Conservation (phyloP, 2,113 vertebrate genomes). For the Cyanoramphus novaezelandiae region DNA sequence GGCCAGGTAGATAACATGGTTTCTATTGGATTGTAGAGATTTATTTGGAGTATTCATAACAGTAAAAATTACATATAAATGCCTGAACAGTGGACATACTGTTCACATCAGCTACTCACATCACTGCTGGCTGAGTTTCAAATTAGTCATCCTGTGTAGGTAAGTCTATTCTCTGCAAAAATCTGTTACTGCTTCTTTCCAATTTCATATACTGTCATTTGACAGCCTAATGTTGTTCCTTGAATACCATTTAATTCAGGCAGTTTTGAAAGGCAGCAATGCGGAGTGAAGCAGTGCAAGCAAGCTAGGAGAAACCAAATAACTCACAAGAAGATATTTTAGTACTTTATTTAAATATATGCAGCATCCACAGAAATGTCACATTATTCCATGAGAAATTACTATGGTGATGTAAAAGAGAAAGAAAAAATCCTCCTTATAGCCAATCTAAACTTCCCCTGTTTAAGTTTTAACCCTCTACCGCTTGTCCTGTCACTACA, state of each 20-base stretch:
- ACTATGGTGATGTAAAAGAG: not conserved
- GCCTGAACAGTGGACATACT: slow-evolving; percentile 13
- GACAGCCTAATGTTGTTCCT: not conserved
- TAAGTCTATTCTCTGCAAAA: slow-evolving; percentile 52
- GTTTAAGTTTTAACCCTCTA: too few species aligned
- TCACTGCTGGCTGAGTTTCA: slow-evolving; percentile 50
- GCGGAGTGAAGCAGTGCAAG: not conserved
- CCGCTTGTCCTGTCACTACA: too few species aligned
- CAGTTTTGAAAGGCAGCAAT: not conserved
- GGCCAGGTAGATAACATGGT: not conserved
- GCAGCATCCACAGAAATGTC: not conserved
- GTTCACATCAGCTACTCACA: slow-evolving; percentile 18
- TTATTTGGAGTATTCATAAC: not conserved
- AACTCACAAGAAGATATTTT: not conserved
- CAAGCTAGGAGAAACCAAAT: not conserved
- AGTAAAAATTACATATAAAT: not conserved
- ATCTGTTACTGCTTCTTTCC: not conserved
- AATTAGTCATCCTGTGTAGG: slow-evolving; percentile 45
- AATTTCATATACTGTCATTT: not conserved
- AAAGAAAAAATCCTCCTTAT: not conserved
- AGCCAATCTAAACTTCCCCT: too few species aligned
- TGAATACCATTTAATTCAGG: not conserved
- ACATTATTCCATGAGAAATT: not conserved
- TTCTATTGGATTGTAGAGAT: not conserved
- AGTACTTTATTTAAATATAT: not conserved